Evolutionary conservation across 2,888 invertebrate genomes (phyloP).

Genomic region (Pyrgus malvae): DNA sequence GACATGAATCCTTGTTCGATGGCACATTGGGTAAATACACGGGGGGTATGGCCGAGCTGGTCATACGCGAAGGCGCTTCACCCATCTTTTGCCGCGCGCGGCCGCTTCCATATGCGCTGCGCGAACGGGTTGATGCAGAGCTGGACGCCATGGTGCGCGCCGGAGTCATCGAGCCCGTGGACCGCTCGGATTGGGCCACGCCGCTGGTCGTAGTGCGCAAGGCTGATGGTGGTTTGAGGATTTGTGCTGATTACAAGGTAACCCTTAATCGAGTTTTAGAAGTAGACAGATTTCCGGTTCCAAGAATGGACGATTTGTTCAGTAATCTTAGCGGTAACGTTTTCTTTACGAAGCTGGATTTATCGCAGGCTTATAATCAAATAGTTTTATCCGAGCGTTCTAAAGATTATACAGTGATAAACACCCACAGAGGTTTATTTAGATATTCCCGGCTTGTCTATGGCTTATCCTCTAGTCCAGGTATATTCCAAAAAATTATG

Average conservation of each 20-base stretch:
- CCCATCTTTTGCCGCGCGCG: no score
- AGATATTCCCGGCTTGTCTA: not conserved
- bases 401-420: not conserved
- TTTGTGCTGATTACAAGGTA: conserved; percentile 3
- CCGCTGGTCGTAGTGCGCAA: not conserved
- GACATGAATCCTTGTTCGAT: no score
- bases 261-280: not conserved
- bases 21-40: no score
- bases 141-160: not conserved
- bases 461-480: not conserved
- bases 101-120: conserved; percentile 4
- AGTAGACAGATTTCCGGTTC: not conserved
- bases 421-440: not conserved
- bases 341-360: not conserved
- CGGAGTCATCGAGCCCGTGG: not conserved
- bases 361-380: not conserved
- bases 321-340: not conserved
- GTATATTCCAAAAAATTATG: not conserved
- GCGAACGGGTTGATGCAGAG: not conserved
- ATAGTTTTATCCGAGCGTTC: not conserved
- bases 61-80: no score
- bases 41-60: no score
- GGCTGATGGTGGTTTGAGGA: not conserved
- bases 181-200: not conserved
- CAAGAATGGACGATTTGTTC: not conserved